These are phyloP conservation scores for Elaeidobius kamerunicus DNA, from an alignment of 2,888 invertebrate genomes.

Conservation along the genomic window DNA sequence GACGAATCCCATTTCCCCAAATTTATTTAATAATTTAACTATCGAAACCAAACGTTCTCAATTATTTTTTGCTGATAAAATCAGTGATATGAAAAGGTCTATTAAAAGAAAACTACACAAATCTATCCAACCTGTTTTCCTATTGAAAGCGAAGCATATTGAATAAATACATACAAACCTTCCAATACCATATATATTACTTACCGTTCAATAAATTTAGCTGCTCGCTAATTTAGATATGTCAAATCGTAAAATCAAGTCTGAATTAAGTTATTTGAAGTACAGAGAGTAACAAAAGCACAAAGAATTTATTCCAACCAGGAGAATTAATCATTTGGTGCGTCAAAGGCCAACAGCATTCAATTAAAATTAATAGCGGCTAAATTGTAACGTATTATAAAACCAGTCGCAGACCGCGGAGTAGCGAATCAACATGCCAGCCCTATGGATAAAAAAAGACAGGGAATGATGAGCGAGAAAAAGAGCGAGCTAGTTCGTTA, in stretches of 20 bases:
- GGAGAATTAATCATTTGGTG: conserved; percentile 22
- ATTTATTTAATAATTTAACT: too few species aligned
- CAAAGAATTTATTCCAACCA: conserved; percentile 1
- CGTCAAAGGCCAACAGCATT: conserved; percentile 31
- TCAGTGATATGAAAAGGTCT: too few species aligned
- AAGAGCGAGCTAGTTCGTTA: conserved; percentile 20
- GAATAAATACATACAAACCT: too few species aligned
- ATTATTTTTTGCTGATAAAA: too few species aligned
- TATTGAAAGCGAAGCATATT: too few species aligned
- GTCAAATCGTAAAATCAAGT: background rate
- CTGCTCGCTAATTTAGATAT: too few species aligned
- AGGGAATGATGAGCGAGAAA: conserved; percentile 1
- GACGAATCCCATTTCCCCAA: too few species aligned
- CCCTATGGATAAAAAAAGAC: conserved; percentile 17
- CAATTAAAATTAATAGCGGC: conserved; percentile 31
- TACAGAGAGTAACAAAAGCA: conserved; percentile 8
- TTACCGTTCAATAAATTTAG: background rate
- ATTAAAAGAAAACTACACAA: too few species aligned
- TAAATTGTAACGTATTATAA: conserved; percentile 29
- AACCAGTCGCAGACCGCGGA: conserved; percentile 23
- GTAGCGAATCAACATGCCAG: conserved; percentile 29
- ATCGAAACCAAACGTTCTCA: too few species aligned
- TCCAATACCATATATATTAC: background rate
- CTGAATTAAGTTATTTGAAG: conserved; percentile 12
- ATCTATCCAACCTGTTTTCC: too few species aligned